Evolutionary conservation across 2,113 vertebrate genomes (phyloP).

Genomic region (Alethe castanea): DNA sequence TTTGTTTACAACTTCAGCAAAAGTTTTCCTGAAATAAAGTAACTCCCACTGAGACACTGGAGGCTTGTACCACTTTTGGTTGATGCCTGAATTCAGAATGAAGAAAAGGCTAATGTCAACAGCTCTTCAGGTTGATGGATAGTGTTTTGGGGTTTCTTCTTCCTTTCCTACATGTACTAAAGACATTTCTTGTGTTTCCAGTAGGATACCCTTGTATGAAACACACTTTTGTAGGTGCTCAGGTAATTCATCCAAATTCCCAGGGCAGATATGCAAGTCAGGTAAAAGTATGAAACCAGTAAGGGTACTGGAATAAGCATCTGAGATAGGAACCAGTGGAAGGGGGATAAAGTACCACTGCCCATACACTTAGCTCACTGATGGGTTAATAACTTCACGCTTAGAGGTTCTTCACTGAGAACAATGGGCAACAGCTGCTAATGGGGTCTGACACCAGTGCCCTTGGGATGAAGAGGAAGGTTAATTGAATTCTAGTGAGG

Average conservation of each 20-base stretch:
- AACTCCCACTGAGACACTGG: background rate
- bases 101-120: background rate
- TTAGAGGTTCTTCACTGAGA: background rate
- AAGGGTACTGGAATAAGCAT: background rate
- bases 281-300: background rate
- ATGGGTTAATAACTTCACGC: constrained; percentile 11
- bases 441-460: background rate
- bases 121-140: background rate
- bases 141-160: background rate
- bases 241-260: background rate
- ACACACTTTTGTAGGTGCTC: background rate
- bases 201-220: background rate
- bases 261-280: background rate
- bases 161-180: background rate
- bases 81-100: background rate
- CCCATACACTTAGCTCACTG: background rate
- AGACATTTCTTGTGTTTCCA: background rate
- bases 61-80: background rate
- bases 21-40: background rate
- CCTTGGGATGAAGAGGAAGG: constrained; percentile 30
- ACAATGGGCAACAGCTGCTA: constrained; percentile 11
- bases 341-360: background rate
- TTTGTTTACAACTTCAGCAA: background rate
- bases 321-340: background rate
- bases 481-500: constrained; percentile 30